phyloP scores from a whole-genome alignment of 2,888 invertebrate species.

The Eristalis arbustorum region DNA sequence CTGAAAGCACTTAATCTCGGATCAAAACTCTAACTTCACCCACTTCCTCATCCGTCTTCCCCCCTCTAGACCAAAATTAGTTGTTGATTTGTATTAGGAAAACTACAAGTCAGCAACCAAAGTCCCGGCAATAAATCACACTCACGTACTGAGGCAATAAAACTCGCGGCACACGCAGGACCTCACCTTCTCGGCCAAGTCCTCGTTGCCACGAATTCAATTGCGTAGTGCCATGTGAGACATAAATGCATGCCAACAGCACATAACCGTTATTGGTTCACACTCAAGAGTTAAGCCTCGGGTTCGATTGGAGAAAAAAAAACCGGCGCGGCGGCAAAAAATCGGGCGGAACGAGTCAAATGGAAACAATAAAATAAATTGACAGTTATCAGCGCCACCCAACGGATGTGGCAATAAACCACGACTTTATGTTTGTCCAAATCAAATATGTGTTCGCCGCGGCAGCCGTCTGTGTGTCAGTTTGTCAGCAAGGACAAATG shows the following conservation, averaged over 20 bases:
- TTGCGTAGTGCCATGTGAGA: neutral
- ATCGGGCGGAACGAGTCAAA: neutral
- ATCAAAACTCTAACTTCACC: too few species aligned
- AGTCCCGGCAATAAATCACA: neutral
- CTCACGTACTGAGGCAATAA: neutral
- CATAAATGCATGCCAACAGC: neutral
- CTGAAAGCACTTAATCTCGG: too few species aligned
- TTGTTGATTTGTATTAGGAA: neutral
- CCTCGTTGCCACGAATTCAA: neutral
- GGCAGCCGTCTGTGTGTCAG: neutral
- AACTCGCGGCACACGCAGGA: neutral
- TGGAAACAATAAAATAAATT: slow-evolving; percentile 22
- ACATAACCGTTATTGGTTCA: neutral
- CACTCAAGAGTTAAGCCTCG: neutral
- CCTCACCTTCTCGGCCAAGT: neutral
- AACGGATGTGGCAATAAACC: slow-evolving; percentile 13
- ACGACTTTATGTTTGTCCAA: slow-evolving; percentile 5
- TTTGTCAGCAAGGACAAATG: slow-evolving; percentile 4
- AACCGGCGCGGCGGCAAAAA: neutral
- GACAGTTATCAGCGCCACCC: slow-evolving; percentile 19
- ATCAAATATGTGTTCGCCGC: slow-evolving; percentile 21
- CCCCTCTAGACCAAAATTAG: neutral
- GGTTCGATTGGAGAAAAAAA: neutral
- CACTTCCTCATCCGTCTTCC: too few species aligned
- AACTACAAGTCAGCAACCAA: neutral